Evolutionary conservation across 2,113 vertebrate genomes (phyloP).

Genomic region (Grantiella picta): DNA sequence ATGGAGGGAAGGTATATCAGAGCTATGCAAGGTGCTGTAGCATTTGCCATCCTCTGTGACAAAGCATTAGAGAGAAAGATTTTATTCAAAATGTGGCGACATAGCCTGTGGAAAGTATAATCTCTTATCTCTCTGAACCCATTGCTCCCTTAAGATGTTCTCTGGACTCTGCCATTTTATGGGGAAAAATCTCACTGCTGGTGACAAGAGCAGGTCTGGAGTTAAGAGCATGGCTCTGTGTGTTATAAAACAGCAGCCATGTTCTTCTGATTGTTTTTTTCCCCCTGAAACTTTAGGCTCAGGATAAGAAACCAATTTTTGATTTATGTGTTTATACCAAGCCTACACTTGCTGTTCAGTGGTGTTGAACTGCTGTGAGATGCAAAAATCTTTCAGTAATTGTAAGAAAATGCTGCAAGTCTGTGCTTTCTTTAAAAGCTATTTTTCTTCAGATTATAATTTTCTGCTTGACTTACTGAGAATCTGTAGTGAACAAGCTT

Average conservation of each 20-base stretch:
- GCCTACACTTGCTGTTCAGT: neutral
- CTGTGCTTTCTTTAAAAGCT: conserved; percentile 18
- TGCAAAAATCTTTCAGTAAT: neutral
- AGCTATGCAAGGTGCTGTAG: neutral
- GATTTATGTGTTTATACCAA: neutral
- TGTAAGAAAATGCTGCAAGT: neutral
- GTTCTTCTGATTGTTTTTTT: neutral
- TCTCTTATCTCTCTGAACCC: neutral
- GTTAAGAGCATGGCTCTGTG: neutral
- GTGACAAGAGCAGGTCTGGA: neutral
- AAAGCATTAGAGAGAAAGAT: neutral
- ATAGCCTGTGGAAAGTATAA: neutral
- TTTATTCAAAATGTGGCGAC: neutral
- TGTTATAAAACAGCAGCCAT: neutral
- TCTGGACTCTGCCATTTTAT: neutral
- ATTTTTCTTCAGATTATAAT: conserved; percentile 37
- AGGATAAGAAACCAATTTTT: neutral
- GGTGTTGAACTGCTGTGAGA: neutral
- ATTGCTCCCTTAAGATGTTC: neutral
- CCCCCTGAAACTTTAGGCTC: neutral
- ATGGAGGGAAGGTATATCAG: neutral
- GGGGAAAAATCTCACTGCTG: neutral
- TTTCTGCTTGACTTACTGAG: conserved; percentile 28
- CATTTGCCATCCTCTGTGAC: neutral
- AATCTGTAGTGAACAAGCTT: neutral